Conservation (phyloP, 2,113 vertebrate species). For the Carlito syrichta region DNA sequence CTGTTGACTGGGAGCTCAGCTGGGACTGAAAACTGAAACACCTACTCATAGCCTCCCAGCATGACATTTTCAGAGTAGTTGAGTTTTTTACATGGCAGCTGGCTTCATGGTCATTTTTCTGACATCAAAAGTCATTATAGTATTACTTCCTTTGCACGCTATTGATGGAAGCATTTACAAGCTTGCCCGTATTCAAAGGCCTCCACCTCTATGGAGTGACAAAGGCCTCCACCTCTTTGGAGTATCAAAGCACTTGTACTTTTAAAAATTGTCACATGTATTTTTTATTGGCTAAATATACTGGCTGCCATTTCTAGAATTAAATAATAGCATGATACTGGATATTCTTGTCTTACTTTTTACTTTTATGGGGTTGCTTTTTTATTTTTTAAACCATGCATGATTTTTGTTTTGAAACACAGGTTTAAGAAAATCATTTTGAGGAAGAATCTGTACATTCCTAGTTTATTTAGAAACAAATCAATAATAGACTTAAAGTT, state of each 20-base stretch:
- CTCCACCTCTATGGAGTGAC: too few relatives aligned
- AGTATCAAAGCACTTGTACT: background rate
- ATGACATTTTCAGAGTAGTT: background rate
- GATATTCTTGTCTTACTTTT: background rate
- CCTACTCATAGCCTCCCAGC: background rate
- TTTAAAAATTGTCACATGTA: background rate
- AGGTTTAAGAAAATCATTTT: conserved; percentile 27
- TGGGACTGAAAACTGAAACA: background rate
- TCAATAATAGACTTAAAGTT: background rate
- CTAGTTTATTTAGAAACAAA: background rate
- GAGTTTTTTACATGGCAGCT: background rate
- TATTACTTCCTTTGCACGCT: background rate
- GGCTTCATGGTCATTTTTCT: background rate
- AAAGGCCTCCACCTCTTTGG: background rate
- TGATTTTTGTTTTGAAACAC: conserved; percentile 23
- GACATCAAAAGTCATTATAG: background rate
- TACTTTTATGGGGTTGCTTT: background rate
- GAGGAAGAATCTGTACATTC: background rate
- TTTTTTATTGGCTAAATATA: conserved; percentile 5
- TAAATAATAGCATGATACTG: background rate
- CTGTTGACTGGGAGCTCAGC: background rate
- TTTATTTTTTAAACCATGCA: background rate
- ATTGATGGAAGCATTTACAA: background rate
- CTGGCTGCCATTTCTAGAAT: background rate
- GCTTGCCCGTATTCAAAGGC: background rate